Percentiles rank a stretch among this genome's conserved stretches.
Conservation (phyloP, 2,113 vertebrate genomes). For the Hystrix cristata region DNA sequence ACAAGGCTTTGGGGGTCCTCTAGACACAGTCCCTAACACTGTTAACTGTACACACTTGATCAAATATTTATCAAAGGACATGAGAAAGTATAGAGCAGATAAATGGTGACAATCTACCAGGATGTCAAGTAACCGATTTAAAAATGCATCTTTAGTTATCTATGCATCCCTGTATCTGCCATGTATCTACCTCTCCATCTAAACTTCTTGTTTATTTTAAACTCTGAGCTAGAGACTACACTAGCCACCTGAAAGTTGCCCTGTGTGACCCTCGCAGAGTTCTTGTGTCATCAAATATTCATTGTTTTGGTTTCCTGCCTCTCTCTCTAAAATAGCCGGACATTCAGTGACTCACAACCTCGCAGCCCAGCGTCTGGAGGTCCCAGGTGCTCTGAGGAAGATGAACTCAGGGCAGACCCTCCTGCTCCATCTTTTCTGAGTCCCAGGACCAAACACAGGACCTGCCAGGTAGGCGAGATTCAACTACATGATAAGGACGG, state of each 20-base stretch:
- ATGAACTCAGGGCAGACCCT: accelerated
- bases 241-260: background rate
- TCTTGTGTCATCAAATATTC: accelerated
- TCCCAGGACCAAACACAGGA: background rate
- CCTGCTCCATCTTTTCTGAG: background rate
- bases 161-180: background rate
- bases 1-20: background rate
- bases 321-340: background rate
- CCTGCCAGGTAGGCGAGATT: too few relatives aligned
- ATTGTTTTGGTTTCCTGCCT: background rate
- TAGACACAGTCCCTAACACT: accelerated
- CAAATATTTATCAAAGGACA: background rate
- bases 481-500: background rate
- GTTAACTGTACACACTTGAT: background rate
- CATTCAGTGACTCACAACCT: accelerated
- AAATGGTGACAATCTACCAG: too few relatives aligned
- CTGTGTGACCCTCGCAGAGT: too few relatives aligned
- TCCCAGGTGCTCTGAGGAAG: background rate
- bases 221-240: background rate
- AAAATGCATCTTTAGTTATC: background rate
- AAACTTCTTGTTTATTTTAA: background rate
- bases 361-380: too few relatives aligned
- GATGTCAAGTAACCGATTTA: background rate
- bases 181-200: too few relatives aligned
- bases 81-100: background rate